These are phyloP conservation scores for Drosophila lutescens DNA, from an alignment of 2,888 invertebrate genomes.

Conservation along the genomic window DNA sequence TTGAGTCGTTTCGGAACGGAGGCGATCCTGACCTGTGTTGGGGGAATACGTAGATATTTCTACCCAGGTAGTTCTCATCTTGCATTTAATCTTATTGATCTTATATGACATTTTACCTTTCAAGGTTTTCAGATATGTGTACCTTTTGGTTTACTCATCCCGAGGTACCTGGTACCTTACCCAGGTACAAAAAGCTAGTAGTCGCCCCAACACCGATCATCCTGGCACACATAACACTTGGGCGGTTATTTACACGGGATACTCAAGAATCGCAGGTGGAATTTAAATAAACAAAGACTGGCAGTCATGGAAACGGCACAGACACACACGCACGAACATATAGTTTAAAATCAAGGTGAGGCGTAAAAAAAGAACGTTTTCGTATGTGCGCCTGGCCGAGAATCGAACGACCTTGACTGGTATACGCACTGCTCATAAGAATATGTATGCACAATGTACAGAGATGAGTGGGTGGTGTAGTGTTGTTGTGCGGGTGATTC, in stretches of 20 bases:
- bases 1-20: conserved; percentile 46
- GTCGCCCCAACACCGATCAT: conserved; percentile 6
- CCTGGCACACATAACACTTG: conserved; percentile 26
- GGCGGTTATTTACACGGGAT: conserved; percentile 54
- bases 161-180: not conserved
- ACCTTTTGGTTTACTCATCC: not conserved
- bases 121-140: too few relatives aligned
- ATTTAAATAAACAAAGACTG: conserved; percentile 29
- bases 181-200: not conserved
- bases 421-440: conserved; percentile 21
- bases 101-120: too few relatives aligned
- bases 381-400: conserved; percentile 38
- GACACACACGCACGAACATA: conserved; percentile 31
- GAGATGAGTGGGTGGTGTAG: conserved; percentile 13
- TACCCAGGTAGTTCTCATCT: not conserved
- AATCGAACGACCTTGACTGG: conserved; percentile 66
- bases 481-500: conserved; percentile 20
- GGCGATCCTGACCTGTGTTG: conserved; percentile 4
- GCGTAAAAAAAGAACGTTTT: conserved; percentile 63
- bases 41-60: not conserved
- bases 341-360: conserved; percentile 76
- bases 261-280: conserved; percentile 9
- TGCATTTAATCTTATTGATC: too few relatives aligned
- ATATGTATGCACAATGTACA: not conserved
- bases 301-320: conserved; percentile 36